These are phyloP conservation scores for Anoplius nigerrimus DNA, from an alignment of 2,888 invertebrate genomes.

Conservation along the genomic window DNA sequence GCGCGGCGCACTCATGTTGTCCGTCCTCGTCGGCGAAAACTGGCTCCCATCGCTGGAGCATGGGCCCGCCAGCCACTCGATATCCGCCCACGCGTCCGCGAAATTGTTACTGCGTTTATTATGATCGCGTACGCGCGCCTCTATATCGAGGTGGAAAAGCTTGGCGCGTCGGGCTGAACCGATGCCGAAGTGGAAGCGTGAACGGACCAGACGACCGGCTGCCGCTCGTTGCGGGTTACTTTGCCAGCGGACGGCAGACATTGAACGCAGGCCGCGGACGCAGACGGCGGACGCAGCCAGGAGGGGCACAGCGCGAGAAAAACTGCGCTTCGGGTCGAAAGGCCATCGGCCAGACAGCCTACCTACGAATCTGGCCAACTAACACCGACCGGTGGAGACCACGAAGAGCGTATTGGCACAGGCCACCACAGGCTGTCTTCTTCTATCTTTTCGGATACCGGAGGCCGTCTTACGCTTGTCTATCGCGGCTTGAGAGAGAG, in stretches of 20 bases:
- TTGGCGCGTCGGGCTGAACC: not conserved
- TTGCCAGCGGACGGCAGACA: too few relatives aligned
- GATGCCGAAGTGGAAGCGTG: constrained; percentile 1
- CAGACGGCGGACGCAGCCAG: not conserved
- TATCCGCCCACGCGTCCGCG: constrained; percentile 6
- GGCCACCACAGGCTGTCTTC: constrained; percentile 33
- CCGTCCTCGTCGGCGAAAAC: too few relatives aligned
- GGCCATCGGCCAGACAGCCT: constrained; percentile 63
- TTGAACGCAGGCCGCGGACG: not conserved
- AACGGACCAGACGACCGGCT: not conserved
- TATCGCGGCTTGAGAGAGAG: not conserved
- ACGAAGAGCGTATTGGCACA: constrained; percentile 35
- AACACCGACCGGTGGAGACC: constrained; percentile 41
- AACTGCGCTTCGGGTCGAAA: constrained; percentile 56
- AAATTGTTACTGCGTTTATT: constrained; percentile 6
- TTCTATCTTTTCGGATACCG: constrained; percentile 20
- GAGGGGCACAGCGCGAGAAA: constrained; percentile 25
- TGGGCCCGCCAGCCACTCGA: constrained; percentile 7
- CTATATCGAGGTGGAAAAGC: constrained; percentile 2
- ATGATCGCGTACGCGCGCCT: not conserved
- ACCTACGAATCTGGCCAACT: constrained; percentile 60
- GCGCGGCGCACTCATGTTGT: too few relatives aligned
- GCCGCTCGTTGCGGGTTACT: too few relatives aligned
- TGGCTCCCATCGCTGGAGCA: not conserved
- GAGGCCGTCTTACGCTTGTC: not conserved